Evolutionary conservation across 1,140 invertebrate genomes (phyloP).

Genomic region (Sinella curviseta): DNA sequence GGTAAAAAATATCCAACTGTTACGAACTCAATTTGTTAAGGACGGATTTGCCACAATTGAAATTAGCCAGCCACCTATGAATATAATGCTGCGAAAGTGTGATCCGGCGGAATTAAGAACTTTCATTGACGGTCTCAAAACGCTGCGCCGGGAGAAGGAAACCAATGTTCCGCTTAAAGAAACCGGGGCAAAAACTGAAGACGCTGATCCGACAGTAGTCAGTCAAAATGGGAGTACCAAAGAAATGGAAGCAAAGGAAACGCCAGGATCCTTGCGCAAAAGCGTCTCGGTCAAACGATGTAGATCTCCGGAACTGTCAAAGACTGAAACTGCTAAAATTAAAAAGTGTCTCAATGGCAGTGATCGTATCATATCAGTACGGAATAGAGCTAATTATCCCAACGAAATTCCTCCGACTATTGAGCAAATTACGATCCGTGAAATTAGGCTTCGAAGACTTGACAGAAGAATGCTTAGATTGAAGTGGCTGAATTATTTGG

Average conservation of each 20-base stretch:
- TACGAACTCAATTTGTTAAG: conserved; percentile 17
- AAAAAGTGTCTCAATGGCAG: not conserved
- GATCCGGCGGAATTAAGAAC: not conserved
- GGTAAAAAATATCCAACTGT: conserved; percentile 15
- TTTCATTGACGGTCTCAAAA: conserved; percentile 7
- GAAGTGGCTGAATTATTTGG: not conserved
- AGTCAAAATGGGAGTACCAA: not conserved
- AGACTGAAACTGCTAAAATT: conserved; percentile 15
- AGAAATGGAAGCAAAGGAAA: not conserved
- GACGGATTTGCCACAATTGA: conserved; percentile 33
- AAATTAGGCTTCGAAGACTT: conserved; percentile 8
- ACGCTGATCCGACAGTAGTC: not conserved
- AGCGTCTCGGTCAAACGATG: not conserved
- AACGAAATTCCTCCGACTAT: not conserved
- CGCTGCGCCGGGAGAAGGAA: not conserved
- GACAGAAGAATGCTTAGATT: conserved; percentile 15
- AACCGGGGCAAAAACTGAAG: not conserved
- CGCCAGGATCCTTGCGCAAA: not conserved
- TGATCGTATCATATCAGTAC: not conserved
- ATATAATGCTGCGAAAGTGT: conserved; percentile 28
- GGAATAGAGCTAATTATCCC: conserved; percentile 31
- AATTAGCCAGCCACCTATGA: conserved; percentile 30
- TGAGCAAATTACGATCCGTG: not conserved
- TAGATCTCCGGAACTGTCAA: conserved; percentile 9
- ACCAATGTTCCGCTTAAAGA: not conserved